Evolutionary conservation across 1,140 invertebrate species (phyloP).

Genomic region (Chrysoperla carnea): DNA sequence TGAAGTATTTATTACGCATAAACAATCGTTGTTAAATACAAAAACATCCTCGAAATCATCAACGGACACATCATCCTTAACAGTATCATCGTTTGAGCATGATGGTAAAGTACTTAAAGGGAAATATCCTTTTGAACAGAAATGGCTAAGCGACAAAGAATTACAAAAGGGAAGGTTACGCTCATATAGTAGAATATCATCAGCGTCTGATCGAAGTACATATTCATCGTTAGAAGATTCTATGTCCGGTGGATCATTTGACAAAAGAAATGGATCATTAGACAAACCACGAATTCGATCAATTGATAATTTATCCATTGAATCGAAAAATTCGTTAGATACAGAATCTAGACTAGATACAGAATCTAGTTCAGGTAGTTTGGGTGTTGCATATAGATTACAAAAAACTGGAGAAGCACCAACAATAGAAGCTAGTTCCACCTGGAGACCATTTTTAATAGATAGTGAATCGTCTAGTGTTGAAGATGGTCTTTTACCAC

Average conservation of each 20-base stretch:
- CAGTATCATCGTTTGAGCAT: neutral
- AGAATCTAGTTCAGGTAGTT: constrained; percentile 54
- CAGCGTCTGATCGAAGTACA: constrained; percentile 17
- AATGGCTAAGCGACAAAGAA: constrained; percentile 22
- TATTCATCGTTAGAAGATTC: constrained; percentile 20
- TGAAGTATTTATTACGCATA: neutral
- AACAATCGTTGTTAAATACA: neutral
- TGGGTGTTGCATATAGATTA: constrained; percentile 31
- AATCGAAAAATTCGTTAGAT: constrained; percentile 46
- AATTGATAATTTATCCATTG: constrained; percentile 24
- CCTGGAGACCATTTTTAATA: constrained; percentile 62
- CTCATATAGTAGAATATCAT: constrained; percentile 19
- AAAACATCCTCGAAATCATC: neutral
- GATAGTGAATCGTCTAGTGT: constrained; percentile 59
- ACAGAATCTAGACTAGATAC: constrained; percentile 54
- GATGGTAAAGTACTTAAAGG: neutral
- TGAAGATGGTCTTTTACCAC: constrained; percentile 60
- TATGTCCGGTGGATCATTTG: constrained; percentile 8
- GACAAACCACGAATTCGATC: constrained; percentile 14
- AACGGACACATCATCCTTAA: neutral
- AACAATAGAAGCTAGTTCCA: constrained; percentile 45
- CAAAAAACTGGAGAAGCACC: constrained; percentile 37
- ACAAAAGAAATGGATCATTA: constrained; percentile 9
- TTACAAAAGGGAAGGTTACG: constrained; percentile 17
- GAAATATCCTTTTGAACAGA: constrained; percentile 21